Conservation (phyloP, 64 coral and sea anemone genomes). For the Anthopleura sola region DNA sequence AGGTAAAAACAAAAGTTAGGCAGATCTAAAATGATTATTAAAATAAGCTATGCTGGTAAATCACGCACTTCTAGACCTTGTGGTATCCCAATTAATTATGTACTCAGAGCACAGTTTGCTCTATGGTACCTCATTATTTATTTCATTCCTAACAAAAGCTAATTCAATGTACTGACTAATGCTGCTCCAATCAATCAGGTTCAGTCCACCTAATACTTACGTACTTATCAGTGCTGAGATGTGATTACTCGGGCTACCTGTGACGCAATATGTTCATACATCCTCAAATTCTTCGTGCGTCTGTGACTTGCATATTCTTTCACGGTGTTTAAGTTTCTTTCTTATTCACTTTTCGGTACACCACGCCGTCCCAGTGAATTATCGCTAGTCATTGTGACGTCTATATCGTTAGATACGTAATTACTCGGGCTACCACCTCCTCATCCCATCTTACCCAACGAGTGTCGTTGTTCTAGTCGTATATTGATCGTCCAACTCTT, state of each 20-base stretch:
- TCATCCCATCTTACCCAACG: too few relatives aligned
- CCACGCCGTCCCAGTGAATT: too few relatives aligned
- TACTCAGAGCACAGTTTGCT: background rate
- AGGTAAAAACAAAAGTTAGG: background rate
- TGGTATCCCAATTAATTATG: too few relatives aligned
- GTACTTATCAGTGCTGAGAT: too few relatives aligned
- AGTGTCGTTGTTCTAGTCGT: too few relatives aligned
- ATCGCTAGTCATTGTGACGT: too few relatives aligned
- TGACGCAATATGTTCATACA: background rate
- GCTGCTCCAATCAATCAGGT: background rate
- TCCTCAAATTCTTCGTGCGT: too few relatives aligned
- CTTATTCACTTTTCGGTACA: too few relatives aligned
- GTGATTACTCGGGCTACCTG: background rate
- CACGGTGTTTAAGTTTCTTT: too few relatives aligned
- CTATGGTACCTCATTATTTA: background rate
- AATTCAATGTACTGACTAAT: background rate
- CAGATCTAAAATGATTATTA: background rate
- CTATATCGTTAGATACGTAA: too few relatives aligned
- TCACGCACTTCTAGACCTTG: background rate
- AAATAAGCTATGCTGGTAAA: slow-evolving; percentile 13
- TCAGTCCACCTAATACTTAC: background rate
- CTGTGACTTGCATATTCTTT: too few relatives aligned
- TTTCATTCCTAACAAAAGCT: background rate
- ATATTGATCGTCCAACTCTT: background rate
- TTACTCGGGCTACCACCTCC: too few relatives aligned